These are phyloP conservation scores for Myripristis jacobus DNA, from an alignment of 2,797 vertebrate genomes.

Conservation along the genomic window DNA sequence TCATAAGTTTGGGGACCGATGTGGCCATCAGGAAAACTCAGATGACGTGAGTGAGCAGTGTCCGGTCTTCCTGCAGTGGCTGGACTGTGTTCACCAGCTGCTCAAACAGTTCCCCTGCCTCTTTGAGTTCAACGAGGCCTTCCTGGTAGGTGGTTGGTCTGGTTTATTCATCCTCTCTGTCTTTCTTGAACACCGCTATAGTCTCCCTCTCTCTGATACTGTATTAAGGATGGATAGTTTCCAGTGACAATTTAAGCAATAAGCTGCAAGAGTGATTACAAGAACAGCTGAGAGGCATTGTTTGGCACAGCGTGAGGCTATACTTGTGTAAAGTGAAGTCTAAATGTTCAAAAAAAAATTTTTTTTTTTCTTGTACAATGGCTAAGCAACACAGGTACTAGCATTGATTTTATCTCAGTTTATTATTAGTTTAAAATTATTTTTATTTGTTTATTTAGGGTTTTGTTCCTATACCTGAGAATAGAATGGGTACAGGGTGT, in stretches of 20 bases:
- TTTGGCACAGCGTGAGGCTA: not conserved
- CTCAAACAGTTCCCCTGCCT: conserved; percentile 98
- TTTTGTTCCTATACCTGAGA: too few relatives aligned
- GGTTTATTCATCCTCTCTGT: not conserved
- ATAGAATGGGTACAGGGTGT: too few relatives aligned
- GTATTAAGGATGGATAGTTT: conserved; percentile 1
- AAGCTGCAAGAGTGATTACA: not conserved
- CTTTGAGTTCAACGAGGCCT: conserved; percentile 98
- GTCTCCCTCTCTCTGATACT: not conserved
- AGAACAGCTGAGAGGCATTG: not conserved
- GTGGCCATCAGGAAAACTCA: conserved; percentile 95
- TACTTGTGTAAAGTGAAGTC: too few relatives aligned
- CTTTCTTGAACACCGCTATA: not conserved
- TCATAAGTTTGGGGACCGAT: conserved; percentile 98
- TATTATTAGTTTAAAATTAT: too few relatives aligned
- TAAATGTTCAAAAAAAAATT: too few relatives aligned
- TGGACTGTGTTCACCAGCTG: conserved; percentile 97
- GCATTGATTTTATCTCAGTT: too few relatives aligned
- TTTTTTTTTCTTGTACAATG: too few relatives aligned
- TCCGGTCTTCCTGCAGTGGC: conserved; percentile 98
- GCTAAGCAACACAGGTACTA: too few relatives aligned
- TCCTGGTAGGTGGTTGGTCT: conserved; percentile 88
- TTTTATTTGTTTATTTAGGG: too few relatives aligned
- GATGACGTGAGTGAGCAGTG: conserved; percentile 98
- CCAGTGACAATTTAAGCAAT: not conserved